Evolutionary conservation across 30 jellyfish, hydroid and myxozoan genomes (phyloP).

Genomic region (Turritopsis dohrnii): DNA sequence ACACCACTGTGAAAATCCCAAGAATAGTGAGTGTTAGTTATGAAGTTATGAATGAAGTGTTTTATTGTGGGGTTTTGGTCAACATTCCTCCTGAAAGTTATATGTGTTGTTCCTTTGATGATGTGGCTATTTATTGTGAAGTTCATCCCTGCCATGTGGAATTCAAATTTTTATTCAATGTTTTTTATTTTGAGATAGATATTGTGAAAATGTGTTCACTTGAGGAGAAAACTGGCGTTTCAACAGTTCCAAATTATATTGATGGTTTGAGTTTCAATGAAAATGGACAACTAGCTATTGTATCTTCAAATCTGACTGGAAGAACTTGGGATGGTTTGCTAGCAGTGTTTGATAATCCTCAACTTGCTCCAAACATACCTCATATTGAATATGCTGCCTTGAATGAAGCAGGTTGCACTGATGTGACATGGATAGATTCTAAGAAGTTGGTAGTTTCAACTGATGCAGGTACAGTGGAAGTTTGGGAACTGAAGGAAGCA

Average conservation of each 20-base stretch:
- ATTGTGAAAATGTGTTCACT: background rate
- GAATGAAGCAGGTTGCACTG: slow-evolving; percentile 76
- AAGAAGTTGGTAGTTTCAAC: slow-evolving; percentile 40
- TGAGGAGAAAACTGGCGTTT: slow-evolving; percentile 33
- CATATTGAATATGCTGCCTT: slow-evolving; percentile 52
- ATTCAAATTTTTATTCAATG: too few species aligned
- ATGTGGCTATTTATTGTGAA: too few species aligned
- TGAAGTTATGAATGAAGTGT: too few species aligned
- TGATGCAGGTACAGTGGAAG: slow-evolving; percentile 71
- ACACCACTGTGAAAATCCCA: too few species aligned
- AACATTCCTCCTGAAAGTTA: too few species aligned
- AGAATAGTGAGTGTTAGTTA: too few species aligned
- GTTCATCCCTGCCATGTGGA: too few species aligned
- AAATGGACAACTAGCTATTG: slow-evolving; percentile 70
- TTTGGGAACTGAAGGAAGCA: slow-evolving; percentile 46
- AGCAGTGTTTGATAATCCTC: slow-evolving; percentile 57
- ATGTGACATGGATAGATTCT: slow-evolving; percentile 57
- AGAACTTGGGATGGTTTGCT: slow-evolving; percentile 82
- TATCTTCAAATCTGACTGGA: slow-evolving; percentile 76
- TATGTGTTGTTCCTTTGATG: too few species aligned
- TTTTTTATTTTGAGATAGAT: background rate
- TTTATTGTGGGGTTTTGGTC: too few species aligned
- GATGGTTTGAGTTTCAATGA: slow-evolving; percentile 39
- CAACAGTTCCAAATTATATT: slow-evolving; percentile 34
- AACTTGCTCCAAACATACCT: slow-evolving; percentile 73